A percentile compares a stretch with the other conserved stretches of the same genome.
phyloP scores from a whole-genome alignment of 2,797 vertebrate genomes.

The Microctenopoma lineatum region DNA sequence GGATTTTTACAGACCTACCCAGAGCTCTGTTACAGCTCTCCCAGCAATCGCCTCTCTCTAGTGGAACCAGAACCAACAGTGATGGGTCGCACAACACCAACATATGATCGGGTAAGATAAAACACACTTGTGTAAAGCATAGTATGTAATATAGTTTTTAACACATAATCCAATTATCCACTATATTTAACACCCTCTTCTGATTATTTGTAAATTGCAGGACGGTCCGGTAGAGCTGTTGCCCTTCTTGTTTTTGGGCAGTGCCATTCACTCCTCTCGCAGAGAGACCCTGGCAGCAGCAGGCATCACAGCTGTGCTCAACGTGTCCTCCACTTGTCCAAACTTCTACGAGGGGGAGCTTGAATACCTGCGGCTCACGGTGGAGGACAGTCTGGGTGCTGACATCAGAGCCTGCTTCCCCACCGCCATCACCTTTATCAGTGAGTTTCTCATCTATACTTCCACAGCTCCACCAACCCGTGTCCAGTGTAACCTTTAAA shows the following conservation, averaged over 20 bases:
- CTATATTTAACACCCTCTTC: background rate
- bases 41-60: slow-evolving; percentile 40
- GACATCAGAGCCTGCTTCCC: slow-evolving; percentile 89
- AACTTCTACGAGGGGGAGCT: slow-evolving; percentile 88
- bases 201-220: slow-evolving; percentile 59
- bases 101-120: slow-evolving; percentile 85
- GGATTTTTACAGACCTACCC: slow-evolving; percentile 83
- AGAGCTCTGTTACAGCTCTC: slow-evolving; percentile 81
- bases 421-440: slow-evolving; percentile 88
- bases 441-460: slow-evolving; percentile 67
- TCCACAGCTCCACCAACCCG: background rate
- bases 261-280: slow-evolving; percentile 87
- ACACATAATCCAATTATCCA: too few species aligned
- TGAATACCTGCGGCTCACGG: slow-evolving; percentile 85
- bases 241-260: slow-evolving; percentile 89
- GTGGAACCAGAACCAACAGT: slow-evolving; percentile 62
- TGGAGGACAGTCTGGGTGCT: slow-evolving; percentile 88
- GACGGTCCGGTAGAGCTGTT: slow-evolving; percentile 89
- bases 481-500: background rate
- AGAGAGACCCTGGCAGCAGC: slow-evolving; percentile 83
- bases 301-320: slow-evolving; percentile 89
- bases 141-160: too few species aligned
- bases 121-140: too few species aligned
- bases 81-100: slow-evolving; percentile 77
- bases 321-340: slow-evolving; percentile 89